Base-by-base conservation (phyloP, 2,888 invertebrate species). In the Diloba caeruleocephala region DNA sequence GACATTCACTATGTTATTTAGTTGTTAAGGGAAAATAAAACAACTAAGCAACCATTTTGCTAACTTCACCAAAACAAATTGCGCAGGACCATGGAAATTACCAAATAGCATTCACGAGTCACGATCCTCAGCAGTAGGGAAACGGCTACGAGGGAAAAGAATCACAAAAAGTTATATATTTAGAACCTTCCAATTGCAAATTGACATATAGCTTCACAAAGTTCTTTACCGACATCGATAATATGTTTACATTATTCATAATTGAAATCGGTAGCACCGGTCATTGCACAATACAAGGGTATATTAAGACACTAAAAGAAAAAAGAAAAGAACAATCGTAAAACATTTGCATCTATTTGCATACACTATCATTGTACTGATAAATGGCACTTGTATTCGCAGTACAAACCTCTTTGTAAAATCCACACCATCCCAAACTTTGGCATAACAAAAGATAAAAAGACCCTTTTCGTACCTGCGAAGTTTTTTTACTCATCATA, bases 281-380 rank as follows among this genome's bases (percentile, higher is more conserved):
- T 54, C 73, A 70, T 68, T 58, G 52, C 61, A 79, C 79, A 82
- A 85, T 73, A 61, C 65, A 82, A 85, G 85, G 79, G 84, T 68
- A 77, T 56, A 52, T 55, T 60, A 71, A 71, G n/a, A n/a, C n/a
- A n/a, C n/a, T n/a, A n/a, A n/a, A n/a, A n/a, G n/a, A n/a, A n/a
- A n/a, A n/a, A n/a, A n/a, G n/a, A n/a, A 86, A 83, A 73, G 69
- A 71, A 56, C 55, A 53, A 76, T 82, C 74, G 69, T 84, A 84
- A 87, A 76, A 81, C 75, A 86, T 87, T 86, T 82, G 85, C 84
- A 85, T 80, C 78, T 85, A 90, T 92, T 91, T 90, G 91, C 92
- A 88, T 90, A 87, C 82, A 87, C 76, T 79, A 72, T 81, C 76
- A 87, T 87, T 81, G 78, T 76, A 52, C 51, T 54, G 19, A 50